phyloP scores from a whole-genome alignment of 2,113 vertebrate genomes.

The rabbit (Oryctolagus cuniculus) region DNA sequence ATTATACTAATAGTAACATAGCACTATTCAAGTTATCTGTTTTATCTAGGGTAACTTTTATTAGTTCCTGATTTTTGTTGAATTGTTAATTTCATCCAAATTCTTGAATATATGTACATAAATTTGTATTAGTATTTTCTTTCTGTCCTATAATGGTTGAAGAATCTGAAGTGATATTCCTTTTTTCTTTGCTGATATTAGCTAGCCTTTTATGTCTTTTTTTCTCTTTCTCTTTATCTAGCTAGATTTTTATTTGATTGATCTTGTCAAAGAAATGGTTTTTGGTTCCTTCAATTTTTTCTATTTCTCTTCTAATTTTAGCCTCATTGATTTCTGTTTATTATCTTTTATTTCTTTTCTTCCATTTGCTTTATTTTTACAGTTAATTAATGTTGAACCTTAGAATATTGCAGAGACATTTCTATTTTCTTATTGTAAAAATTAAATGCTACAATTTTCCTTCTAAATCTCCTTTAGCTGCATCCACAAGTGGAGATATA shows the following conservation, averaged over 20 bases:
- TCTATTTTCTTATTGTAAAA: not conserved
- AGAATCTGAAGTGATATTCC: not conserved
- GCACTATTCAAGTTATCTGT: not conserved
- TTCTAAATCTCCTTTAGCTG: not conserved
- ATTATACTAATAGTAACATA: not conserved
- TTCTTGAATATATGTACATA: not conserved
- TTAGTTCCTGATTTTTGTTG: not conserved
- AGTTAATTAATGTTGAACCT: not conserved
- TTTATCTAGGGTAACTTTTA: not conserved
- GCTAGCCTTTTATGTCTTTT: not conserved
- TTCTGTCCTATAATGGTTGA: not conserved
- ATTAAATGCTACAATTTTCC: not conserved
- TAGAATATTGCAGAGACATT: not conserved
- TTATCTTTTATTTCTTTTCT: not conserved
- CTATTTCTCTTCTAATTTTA: not conserved
- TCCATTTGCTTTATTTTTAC: not conserved
- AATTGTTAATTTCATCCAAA: not conserved
- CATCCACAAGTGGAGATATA: not conserved
- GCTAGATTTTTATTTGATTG: not conserved
- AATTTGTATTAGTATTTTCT: not conserved
- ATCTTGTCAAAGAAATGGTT: not conserved
- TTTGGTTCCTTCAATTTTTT: not conserved
- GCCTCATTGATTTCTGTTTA: not conserved
- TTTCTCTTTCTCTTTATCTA: not conserved
- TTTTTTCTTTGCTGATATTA: not conserved